Base-by-base conservation (phyloP, 2,888 invertebrate genomes). In the Acanthopleura granulata region DNA sequence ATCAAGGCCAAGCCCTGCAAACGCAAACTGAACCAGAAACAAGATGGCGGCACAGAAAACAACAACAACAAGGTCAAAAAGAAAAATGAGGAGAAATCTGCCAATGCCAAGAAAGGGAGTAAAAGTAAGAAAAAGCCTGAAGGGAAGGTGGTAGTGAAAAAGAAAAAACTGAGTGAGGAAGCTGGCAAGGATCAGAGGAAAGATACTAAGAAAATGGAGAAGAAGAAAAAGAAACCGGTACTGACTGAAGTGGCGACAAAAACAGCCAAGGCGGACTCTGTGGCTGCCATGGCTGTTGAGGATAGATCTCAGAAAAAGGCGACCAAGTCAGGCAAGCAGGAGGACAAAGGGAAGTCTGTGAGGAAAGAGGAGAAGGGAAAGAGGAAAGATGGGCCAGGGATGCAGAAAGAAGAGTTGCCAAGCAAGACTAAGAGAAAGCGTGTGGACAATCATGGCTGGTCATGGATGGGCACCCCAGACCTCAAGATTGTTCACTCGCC, bases 361-460 rank as follows among this genome's bases (percentile, higher is more conserved):
- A 57, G 76, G 76, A n/a, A 72, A 62, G 61, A 22, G 49, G 66
- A 72, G 25, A 69, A 70, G 12, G 62, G 72, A 40, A 76, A 74
- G 51, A 72, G 73, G 66, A 77, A 78, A 57, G 76, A 72, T 74
- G 75, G 51, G 15, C 61, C 66, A 29, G 76, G 75, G 49, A 77
- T 40, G 40, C 40, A 62, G 22, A 40, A 40, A 27, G 66, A 66
- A 27, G 66, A 66, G 22, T 27, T 14, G 15, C 15, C 16, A 16
- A 27, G 25, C 29, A 66, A 66, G 25, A 18, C 22, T 6, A 66
- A 66, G 25, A 9, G 66, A 6, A 66, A 66, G 25, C 66, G 66
- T 66, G 57, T 57, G 57, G 29, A 66, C 29, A 66, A 77, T 62
- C 86, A 86, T 79, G 86, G 86, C 25, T 88, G 88, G 88, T 78